Evolutionary conservation across 2,797 vertebrate species (phyloP).

Genomic region (Harpagifer antarcticus): DNA sequence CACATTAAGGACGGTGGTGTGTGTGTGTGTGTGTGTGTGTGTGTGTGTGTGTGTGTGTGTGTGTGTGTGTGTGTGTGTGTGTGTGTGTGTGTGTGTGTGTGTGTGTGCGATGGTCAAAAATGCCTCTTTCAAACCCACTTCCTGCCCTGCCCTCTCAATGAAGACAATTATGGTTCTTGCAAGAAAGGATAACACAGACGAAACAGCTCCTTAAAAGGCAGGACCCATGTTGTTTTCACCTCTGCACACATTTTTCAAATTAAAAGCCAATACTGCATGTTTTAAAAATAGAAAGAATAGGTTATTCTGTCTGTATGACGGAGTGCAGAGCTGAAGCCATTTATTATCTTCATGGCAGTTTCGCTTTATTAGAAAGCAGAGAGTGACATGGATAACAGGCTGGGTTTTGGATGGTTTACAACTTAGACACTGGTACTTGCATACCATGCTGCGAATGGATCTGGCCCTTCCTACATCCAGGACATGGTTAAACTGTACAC

Average conservation of each 20-base stretch:
- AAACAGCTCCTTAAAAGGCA: constrained; percentile 80
- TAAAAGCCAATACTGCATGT: constrained; percentile 52
- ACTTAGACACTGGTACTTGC: too few relatives aligned
- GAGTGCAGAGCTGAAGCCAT: constrained; percentile 11
- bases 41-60: constrained; percentile 4
- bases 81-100: constrained; percentile 6
- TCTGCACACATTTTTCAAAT: constrained; percentile 68
- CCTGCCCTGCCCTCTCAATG: constrained; percentile 82
- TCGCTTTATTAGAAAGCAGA: constrained; percentile 29
- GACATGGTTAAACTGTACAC: too few relatives aligned
- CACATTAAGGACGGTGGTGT: constrained; percentile 42
- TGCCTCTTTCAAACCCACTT: constrained; percentile 80
- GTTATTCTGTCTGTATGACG: constrained; percentile 23
- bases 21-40: constrained; percentile 13
- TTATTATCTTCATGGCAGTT: constrained; percentile 25
- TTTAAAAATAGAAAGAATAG: constrained; percentile 51
- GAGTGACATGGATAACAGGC: constrained; percentile 29
- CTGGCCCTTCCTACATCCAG: too few relatives aligned
- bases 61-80: constrained; percentile 10
- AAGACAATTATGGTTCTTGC: constrained; percentile 81
- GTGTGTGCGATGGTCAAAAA: constrained; percentile 43
- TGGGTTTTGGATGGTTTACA: neutral
- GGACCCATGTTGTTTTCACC: constrained; percentile 69
- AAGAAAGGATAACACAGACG: constrained; percentile 69
- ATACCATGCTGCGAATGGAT: too few relatives aligned